Percentiles rank a stretch among this genome's conserved stretches.
Conservation (phyloP, 2,797 vertebrate species). For the Pogonophryne albipinna region DNA sequence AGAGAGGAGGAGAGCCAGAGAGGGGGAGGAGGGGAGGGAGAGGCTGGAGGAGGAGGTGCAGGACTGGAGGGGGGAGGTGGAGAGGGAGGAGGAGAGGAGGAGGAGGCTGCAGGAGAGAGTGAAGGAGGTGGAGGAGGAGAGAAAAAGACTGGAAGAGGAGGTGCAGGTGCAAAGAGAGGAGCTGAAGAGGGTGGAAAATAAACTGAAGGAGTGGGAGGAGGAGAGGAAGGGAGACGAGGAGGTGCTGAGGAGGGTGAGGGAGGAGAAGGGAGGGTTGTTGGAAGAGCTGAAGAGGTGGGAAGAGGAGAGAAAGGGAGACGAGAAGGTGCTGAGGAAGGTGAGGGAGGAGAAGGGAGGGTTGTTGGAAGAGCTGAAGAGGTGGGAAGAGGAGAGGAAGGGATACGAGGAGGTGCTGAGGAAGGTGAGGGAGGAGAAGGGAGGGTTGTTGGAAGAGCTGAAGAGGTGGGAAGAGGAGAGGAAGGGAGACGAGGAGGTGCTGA, state of each 20-base stretch:
- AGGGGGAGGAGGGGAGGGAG: conserved; percentile 50
- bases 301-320: conserved; percentile 38
- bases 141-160: conserved; percentile 48
- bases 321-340: conserved; percentile 49
- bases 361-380: conserved; percentile 31
- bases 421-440: conserved; percentile 46
- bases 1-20: conserved; percentile 56
- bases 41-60: conserved; percentile 72
- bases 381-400: conserved; percentile 45
- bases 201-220: conserved; percentile 69
- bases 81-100: conserved; percentile 52
- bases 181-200: conserved; percentile 13
- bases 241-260: neutral
- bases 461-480: conserved; percentile 43
- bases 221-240: conserved; percentile 42
- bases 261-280: conserved; percentile 54
- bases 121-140: conserved; percentile 42
- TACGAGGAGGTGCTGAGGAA: conserved; percentile 31
- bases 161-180: conserved; percentile 53
- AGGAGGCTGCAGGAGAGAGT: conserved; percentile 69
- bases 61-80: conserved; percentile 70
- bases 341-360: conserved; percentile 50
- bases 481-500: conserved; percentile 39
- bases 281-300: conserved; percentile 14
- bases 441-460: conserved; percentile 21